Conservation (phyloP, 2,113 vertebrate species). For the Colistium nudipinnis region DNA sequence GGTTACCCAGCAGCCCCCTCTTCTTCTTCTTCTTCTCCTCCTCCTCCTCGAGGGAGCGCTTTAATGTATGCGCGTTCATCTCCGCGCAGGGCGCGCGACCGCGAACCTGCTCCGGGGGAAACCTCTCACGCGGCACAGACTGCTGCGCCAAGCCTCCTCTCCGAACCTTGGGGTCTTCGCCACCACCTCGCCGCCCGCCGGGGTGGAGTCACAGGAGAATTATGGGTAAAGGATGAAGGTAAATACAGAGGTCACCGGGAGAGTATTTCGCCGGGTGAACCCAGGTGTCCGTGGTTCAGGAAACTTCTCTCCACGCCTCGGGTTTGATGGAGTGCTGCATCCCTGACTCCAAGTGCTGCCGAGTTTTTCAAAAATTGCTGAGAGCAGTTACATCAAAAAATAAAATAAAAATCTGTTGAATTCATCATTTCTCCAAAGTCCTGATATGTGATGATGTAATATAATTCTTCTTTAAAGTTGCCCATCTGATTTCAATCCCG, state of each 20-base stretch:
- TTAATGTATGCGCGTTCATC: constrained; percentile 83
- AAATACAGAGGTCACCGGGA: not conserved
- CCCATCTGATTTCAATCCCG: too few relatives aligned
- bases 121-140: constrained; percentile 66
- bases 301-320: too few relatives aligned
- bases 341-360: too few relatives aligned
- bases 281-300: too few relatives aligned
- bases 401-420: too few relatives aligned
- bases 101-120: constrained; percentile 75
- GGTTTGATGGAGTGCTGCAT: too few relatives aligned
- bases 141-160: constrained; percentile 77
- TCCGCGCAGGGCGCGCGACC: constrained; percentile 73
- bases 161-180: constrained; percentile 14
- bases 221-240: not conserved
- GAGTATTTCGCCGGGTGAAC: not conserved
- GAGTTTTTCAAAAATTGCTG: too few relatives aligned
- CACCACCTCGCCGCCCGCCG: constrained; percentile 2
- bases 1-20: constrained; percentile 72
- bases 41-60: constrained; percentile 76
- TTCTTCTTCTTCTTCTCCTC: too few relatives aligned
- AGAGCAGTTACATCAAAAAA: too few relatives aligned
- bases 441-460: too few relatives aligned
- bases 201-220: constrained; percentile 3
- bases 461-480: too few relatives aligned
- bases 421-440: too few relatives aligned